Base-by-base conservation (phyloP, 2,888 invertebrate genomes). In the Smittia sp. region DNA sequence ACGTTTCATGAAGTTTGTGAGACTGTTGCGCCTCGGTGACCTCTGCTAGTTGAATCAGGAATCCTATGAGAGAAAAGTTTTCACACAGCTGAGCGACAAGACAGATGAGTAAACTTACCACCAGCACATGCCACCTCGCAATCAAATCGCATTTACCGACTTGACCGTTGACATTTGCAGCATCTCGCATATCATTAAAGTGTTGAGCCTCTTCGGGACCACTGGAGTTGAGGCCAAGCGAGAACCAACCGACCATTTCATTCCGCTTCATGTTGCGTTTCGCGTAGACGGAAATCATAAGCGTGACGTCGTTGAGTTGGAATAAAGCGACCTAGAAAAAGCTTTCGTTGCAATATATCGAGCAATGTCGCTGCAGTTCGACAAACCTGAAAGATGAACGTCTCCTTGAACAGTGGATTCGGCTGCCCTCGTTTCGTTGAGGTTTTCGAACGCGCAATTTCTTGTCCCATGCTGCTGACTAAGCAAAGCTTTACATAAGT, bases 191-290 rank as follows among this genome's bases (percentile, higher is more conserved):
- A 79, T 96, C 96, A 81, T 90, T 90, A 96, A 96, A 97, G 81
- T 97, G 96, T 22, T 92, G 88, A 74, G 91, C 86, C 82, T 96
- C 95, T 80, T 96, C 96, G 73, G 94, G 90, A 22, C 96, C 95
- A 74, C 95, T 94, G 77, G 94, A 91, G 84, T 93, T 95, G 80
- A 93, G 86, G 4, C 97, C 97, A 74, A 97, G 83, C 75, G 95
- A 92, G 84, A 97, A 94, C 96, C 97, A 97, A 75, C 97, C 97
- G 77, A 97, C 92, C 92, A 96, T 94, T 82, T 97, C 96, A 80
- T 96, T 94, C 77, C 94, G 90, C 81, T 96, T 97, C 77, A 91
- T 90, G 81, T 96, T 93, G 77, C 95, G 91, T 76, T 94, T 90
- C 81, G 95, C 92, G 86, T 96, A 96, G 74, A 96, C 93, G 0